Conservation (phyloP, 2,113 vertebrate species). For the Gila orcuttii region DNA sequence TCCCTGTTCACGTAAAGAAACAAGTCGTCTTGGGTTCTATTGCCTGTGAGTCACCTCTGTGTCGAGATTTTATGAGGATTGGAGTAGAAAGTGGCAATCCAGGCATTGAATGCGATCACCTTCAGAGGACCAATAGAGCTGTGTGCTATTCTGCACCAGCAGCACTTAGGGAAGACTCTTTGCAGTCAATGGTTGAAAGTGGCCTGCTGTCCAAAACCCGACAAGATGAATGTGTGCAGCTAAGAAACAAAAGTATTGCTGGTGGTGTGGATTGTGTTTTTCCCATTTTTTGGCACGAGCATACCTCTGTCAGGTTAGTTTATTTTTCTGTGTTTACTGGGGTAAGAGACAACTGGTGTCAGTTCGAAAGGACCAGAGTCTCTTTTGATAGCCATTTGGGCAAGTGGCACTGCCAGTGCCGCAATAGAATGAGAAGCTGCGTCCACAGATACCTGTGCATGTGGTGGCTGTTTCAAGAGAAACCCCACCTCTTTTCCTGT, state of each 20-base stretch:
- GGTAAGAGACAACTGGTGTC: not conserved
- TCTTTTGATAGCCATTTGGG: slow-evolving; percentile 1
- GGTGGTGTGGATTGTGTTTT: not conserved
- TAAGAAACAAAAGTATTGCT: too few species aligned
- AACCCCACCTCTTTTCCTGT: too few species aligned
- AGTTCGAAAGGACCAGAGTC: not conserved
- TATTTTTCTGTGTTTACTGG: not conserved
- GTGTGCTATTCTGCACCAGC: not conserved
- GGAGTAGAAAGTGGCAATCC: too few species aligned
- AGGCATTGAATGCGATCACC: not conserved
- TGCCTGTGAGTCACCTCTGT: not conserved
- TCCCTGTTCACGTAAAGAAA: not conserved
- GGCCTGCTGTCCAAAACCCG: not conserved
- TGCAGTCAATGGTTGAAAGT: not conserved
- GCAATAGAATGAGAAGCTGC: not conserved
- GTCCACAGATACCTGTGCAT: too few species aligned
- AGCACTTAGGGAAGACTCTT: not conserved
- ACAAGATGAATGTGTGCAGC: not conserved
- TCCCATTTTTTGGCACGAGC: not conserved
- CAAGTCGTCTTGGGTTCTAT: not conserved
- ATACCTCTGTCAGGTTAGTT: not conserved
- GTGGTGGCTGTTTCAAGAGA: too few species aligned
- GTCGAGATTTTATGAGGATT: too few species aligned
- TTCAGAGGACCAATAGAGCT: not conserved
- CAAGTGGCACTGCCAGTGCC: not conserved